Base-by-base conservation (phyloP, 2,888 invertebrate genomes). In the Eupithecia subumbrata region DNA sequence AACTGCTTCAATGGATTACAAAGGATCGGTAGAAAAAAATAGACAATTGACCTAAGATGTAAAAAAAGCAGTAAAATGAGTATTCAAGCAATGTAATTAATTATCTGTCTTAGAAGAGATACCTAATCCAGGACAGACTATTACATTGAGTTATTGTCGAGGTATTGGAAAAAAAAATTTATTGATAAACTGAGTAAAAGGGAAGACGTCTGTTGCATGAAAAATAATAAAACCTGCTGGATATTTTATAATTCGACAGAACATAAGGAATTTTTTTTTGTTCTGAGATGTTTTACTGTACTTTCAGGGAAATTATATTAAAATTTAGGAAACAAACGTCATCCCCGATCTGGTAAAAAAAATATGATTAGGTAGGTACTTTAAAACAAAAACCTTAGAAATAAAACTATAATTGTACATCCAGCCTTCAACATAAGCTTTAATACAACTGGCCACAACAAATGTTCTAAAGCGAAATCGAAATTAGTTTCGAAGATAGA, bases 401-500 rank as follows among this genome's bases (percentile, higher is more conserved):
- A 79, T 83, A 86, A 85, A 79, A 87, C 81, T 85, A 85, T 83
- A 74, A 83, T 84, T 84, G 85, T 88, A 89, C 85, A 87, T 88
- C 89, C 89, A 91, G 91, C 87, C 86, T 89, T 90, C 88, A 89
- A 88, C 71, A 90, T 90, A 88, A 92, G 90, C 87, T 91, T 89
- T 90, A 90, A 89, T 90, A 92, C 91, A 94, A 94, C 94, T 94
- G 94, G 94, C 94, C 94, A 93, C 91, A 91, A 88, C 88, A 88
- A 88, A 89, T 91, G 91, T 90, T 90, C 88, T 85, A 87, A 84
- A 87, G 85, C 85, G 79, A 84, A 89, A 88, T 87, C 85, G 79
- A 84, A 89, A 88, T 87, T 87, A 86, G 85, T 86, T 88, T 86
- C 84, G 86, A 89, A 90, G 75, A 81, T 80, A 79, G 74, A 77